Evolutionary conservation across 2,113 vertebrate species (phyloP).

Genomic region (Pardalotus punctatus): DNA sequence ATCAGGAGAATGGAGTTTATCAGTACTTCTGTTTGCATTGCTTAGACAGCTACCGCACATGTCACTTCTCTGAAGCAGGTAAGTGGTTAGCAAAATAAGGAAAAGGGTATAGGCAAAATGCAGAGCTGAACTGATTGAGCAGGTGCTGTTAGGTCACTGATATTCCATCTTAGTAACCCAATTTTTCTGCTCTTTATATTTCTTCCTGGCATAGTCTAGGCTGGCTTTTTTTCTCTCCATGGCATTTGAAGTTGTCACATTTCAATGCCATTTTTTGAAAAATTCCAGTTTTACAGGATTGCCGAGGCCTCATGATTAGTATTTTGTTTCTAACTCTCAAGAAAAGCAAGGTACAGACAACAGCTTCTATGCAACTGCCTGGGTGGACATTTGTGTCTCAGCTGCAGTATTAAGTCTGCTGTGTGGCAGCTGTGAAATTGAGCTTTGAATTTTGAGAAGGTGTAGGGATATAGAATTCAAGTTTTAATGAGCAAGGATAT

Average conservation of each 20-base stretch:
- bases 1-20: background rate
- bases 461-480: background rate
- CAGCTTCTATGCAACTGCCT: background rate
- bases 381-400: accelerated
- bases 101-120: background rate
- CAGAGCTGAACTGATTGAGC: background rate
- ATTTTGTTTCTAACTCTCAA: background rate
- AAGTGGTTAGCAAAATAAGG: background rate
- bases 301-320: background rate
- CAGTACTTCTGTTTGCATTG: background rate
- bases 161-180: background rate
- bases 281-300: background rate
- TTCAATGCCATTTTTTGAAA: constrained; percentile 1
- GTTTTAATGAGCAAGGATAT: background rate
- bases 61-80: background rate
- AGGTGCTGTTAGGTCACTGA: background rate
- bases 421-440: background rate
- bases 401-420: background rate
- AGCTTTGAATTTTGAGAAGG: background rate
- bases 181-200: background rate
- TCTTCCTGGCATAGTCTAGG: background rate
- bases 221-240: background rate
- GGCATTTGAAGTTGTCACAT: background rate
- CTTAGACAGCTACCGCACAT: background rate
- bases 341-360: background rate